These are phyloP conservation scores for Drosophila austrosaltans DNA, from an alignment of 2,888 invertebrate genomes.

Conservation along the genomic window DNA sequence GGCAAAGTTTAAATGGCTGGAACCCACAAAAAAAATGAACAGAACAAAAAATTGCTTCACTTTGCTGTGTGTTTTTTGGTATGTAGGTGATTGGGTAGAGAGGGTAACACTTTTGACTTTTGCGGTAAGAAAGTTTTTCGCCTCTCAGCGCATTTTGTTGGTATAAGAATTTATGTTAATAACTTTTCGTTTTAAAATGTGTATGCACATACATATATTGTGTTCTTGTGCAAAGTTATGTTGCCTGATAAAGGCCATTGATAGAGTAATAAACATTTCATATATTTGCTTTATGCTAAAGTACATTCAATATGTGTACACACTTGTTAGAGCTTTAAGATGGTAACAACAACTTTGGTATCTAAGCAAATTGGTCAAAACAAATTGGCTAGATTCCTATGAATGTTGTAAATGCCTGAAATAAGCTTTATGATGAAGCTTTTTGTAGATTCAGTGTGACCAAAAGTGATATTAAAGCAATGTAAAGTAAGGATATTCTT, in stretches of 20 bases:
- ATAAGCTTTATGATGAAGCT: neutral
- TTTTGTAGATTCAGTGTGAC: neutral
- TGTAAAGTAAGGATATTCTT: too few species aligned
- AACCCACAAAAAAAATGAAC: slow-evolving; percentile 20
- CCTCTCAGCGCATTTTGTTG: slow-evolving; percentile 33
- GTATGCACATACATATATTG: slow-evolving; percentile 10
- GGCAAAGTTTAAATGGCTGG: slow-evolving; percentile 59
- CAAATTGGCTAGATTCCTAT: neutral
- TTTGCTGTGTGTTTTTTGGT: slow-evolving; percentile 66
- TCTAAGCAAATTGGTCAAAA: slow-evolving; percentile 1
- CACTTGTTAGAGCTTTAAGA: neutral
- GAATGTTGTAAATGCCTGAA: neutral
- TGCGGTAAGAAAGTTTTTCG: slow-evolving; percentile 16
- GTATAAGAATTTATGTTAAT: slow-evolving; percentile 76
- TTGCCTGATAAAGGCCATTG: slow-evolving; percentile 72
- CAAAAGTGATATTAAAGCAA: neutral
- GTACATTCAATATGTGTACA: neutral
- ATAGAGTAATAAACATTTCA: slow-evolving; percentile 69
- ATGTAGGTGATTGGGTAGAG: slow-evolving; percentile 54
- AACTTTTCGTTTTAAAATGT: slow-evolving; percentile 60
- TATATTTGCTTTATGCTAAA: slow-evolving; percentile 27
- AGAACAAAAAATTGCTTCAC: slow-evolving; percentile 45
- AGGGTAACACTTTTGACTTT: slow-evolving; percentile 24
- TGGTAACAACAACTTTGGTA: neutral
- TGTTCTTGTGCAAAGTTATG: slow-evolving; percentile 51